Base-by-base conservation (phyloP, 2,113 vertebrate genomes). In the Choloepus hoffmanni region DNA sequence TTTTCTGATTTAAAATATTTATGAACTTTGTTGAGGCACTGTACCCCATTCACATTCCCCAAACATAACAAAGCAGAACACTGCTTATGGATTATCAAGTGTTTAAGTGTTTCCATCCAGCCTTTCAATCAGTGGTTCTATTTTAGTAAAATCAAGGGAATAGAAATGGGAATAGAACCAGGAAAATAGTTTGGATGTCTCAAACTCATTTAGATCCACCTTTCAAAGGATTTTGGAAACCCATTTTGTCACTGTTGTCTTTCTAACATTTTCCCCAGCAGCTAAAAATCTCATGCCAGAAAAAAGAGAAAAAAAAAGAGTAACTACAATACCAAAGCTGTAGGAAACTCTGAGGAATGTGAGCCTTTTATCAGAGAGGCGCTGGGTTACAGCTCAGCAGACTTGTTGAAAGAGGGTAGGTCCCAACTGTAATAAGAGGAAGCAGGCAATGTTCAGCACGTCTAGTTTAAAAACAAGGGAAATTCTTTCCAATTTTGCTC, bases 251-350 rank as follows among this genome's bases (percentile, higher is more conserved):
- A 50, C 40, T 73, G 4, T 55, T 92, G 40, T 53, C 26, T 95
- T 82, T 92, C 93, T 92, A 77, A 94, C 30, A 72, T 93, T 92
- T 95, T 68, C 62, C 65, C 81, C 18, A 82, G 43, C 30, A 92
- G 58, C 74, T 88, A 79, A 82, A 70, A 90, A 85, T 63, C n/a
- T 76, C 43, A 60, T 50, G 62, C 18, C 89, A 79, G 26, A 50
- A 53, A 67, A 0, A 77, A 2, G 48, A 65, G 50, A 67, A 15
- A 19, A 48, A 48, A 18, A 19, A 48, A 48, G 55, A 9, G 7
- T 5, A 73, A 70, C 12, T 43, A 30, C 33, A 77, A 26, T 88
- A 65, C 30, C 28, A 91, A 89, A 85, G 91, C 43, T 90, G 30
- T 50, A 91, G 72, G 33, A 94, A 92, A 88, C n/a, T 48, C 70